Evolutionary conservation across 2,888 invertebrate genomes (phyloP), one percentile per base, ranked within the genome.

Genomic region (Cheilosia impressa): DNA sequence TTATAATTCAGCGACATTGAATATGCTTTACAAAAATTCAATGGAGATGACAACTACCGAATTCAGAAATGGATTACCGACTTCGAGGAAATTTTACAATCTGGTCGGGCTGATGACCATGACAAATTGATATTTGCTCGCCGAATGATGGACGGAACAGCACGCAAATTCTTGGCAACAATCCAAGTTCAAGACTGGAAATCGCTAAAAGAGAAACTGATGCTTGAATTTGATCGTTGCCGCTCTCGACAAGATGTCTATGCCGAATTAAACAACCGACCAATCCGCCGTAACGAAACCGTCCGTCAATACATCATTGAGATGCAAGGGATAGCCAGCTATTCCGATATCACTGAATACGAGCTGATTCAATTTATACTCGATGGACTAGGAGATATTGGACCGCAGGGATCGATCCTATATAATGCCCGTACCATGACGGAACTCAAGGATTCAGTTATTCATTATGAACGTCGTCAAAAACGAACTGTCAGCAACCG

Each of bases 301-400:
- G 41, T 38, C 7, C 60, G 19, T 22, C 41, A 60, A 38, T 63
- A 73, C 52, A 47, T 65, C 3, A 47, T 75, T n/a, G 27, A 45
- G 13, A 75, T 75, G 58, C 55, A 75, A 17, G 63, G 47, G 43
- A 62, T 73, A 22, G 50, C 62, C 17, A 31, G 62, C 15, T 52
- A 41, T 41, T 41, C 38, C 24, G 13, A 50, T 6, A 38, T 73
- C 4, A 22, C 41, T 15, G 66, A 76, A 57, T 31, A 17, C 6
- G 75, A 75, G 13, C 13, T 66, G 5, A n/a, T 66, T 13, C 53
- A 55, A 15, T 65, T 50, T n/a, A 76, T 66, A 22, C 10, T 76
- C 19, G 66, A 68, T 15, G 68, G 60, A 19, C 69, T 78, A 15
- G 27, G 43, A 2, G 69, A 78, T 19, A 17, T 43, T n/a, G 41